Evolutionary conservation across 2,797 vertebrate genomes (phyloP), one percentile per base, ranked within the genome.

Genomic region (Simalia tracyae): DNA sequence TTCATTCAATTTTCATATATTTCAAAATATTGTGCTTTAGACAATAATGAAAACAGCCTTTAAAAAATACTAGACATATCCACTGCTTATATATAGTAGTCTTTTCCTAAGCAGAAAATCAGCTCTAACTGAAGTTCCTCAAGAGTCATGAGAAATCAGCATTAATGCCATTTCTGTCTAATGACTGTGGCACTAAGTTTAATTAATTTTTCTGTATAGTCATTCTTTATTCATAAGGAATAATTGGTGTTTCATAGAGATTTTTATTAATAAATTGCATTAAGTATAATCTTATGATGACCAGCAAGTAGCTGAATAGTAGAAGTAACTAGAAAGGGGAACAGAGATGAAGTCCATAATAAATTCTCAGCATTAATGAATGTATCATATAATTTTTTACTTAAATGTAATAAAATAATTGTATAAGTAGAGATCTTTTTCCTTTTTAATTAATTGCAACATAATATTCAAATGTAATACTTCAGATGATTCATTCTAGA

Each of bases 91-190:
- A 61, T 56, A 60, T 22, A 93, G 89, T 95, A 93, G 91, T 91
- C 86, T 95, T 95, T 96, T 95, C 95, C 95, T 93, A 54, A 26
- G 91, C 90, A 93, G 84, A 89, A 92, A 92, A 68, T 95, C 68
- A 95, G 92, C 89, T 95, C 94, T 81, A 93, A 93, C 90, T 96
- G 97, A 97, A 96, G 96, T 96, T 96, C 96, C 95, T 96, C 89
- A 94, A 97, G 93, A 94, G 89, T 94, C 91, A 96, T 95, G 94
- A 95, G 94, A 96, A 97, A 96, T 94, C 97, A 94, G 93, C 95
- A 97, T 97, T 97, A 96, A 96, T 96, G 94, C 95, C 87, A 92
- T 93, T 93, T 96, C 95, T 95, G 93, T 95, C 96, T 97, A 97
- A 96, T 96, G 97, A 92, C 93, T 96, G 96, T 96, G 96, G 89